phyloP scores from a whole-genome alignment of 1,140 invertebrate species.

The Eumeta japonica region DNA sequence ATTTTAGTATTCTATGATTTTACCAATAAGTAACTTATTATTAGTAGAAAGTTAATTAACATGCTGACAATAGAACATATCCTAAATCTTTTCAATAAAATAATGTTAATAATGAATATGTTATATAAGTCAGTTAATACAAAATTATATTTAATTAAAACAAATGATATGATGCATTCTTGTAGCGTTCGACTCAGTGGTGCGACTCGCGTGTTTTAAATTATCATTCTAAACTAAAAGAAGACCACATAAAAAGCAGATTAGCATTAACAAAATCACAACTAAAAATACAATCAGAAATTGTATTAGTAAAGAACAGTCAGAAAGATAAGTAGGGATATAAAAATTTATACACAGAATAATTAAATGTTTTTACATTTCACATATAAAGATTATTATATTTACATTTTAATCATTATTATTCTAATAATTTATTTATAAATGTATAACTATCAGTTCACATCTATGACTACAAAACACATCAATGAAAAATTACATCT shows the following conservation, averaged over 20 bases:
- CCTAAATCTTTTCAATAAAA: neutral
- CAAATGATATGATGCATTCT: constrained; percentile 61
- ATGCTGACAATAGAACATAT: neutral
- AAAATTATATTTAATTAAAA: constrained; percentile 29
- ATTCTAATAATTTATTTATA: neutral
- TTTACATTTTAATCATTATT: neutral
- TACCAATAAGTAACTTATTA: neutral
- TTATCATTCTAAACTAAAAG: constrained; percentile 38
- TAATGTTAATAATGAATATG: neutral
- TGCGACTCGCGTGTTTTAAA: constrained; percentile 29
- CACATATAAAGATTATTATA: constrained; percentile 4
- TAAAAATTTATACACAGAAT: neutral
- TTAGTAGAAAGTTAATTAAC: neutral
- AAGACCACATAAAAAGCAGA: constrained; percentile 30
- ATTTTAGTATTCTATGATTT: too few species aligned
- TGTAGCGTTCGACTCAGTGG: constrained; percentile 37
- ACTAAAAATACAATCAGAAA: constrained; percentile 14
- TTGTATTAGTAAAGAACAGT: constrained; percentile 7
- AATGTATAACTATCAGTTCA: neutral
- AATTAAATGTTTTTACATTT: constrained; percentile 5
- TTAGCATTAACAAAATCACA: constrained; percentile 11
- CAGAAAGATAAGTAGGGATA: neutral
- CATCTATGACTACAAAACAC: neutral
- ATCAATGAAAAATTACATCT: neutral
- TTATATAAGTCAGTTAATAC: constrained; percentile 25